phyloP scores from a whole-genome alignment of 2,113 vertebrate species.

The Lepus americanus region DNA sequence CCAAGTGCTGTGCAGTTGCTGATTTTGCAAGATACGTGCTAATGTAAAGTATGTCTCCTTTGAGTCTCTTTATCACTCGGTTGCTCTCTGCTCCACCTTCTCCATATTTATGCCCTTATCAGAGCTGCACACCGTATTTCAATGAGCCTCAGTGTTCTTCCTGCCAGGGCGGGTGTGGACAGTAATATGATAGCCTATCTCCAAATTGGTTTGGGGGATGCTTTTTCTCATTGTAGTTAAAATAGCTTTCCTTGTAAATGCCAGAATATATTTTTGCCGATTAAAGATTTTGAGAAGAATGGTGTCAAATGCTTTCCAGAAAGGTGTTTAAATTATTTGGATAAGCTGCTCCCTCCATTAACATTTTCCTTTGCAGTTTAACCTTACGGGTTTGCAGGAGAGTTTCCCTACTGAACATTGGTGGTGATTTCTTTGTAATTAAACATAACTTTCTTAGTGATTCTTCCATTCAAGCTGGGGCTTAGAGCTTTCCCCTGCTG shows the following conservation, averaged over 20 bases:
- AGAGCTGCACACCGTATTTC: slow-evolving; percentile 68
- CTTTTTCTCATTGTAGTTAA: slow-evolving; percentile 66
- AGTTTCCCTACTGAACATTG: slow-evolving; percentile 22
- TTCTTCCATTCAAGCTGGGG: slow-evolving; percentile 53
- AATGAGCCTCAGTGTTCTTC: slow-evolving; percentile 55
- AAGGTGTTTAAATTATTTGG: slow-evolving; percentile 68
- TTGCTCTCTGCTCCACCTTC: slow-evolving; percentile 70
- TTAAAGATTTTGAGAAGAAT: slow-evolving; percentile 63
- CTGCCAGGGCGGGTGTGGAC: slow-evolving; percentile 47
- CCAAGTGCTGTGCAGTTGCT: slow-evolving; percentile 77
- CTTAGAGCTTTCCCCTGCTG: slow-evolving; percentile 63
- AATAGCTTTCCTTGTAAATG: slow-evolving; percentile 68
- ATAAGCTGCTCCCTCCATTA: neutral
- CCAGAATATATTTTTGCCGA: slow-evolving; percentile 68
- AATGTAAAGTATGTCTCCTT: slow-evolving; percentile 72
- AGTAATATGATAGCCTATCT: slow-evolving; percentile 63
- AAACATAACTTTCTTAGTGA: slow-evolving; percentile 51
- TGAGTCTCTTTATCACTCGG: slow-evolving; percentile 72
- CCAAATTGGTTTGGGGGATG: slow-evolving; percentile 63
- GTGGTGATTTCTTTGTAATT: slow-evolving; percentile 75
- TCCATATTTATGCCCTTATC: slow-evolving; percentile 78
- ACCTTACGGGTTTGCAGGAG: slow-evolving; percentile 39
- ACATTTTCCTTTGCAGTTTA: slow-evolving; percentile 56
- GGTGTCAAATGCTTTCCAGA: slow-evolving; percentile 52
- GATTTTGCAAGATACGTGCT: slow-evolving; percentile 80